Evolutionary conservation across 2,797 vertebrate species (phyloP).

Genomic region (Tragelaphus oryx): DNA sequence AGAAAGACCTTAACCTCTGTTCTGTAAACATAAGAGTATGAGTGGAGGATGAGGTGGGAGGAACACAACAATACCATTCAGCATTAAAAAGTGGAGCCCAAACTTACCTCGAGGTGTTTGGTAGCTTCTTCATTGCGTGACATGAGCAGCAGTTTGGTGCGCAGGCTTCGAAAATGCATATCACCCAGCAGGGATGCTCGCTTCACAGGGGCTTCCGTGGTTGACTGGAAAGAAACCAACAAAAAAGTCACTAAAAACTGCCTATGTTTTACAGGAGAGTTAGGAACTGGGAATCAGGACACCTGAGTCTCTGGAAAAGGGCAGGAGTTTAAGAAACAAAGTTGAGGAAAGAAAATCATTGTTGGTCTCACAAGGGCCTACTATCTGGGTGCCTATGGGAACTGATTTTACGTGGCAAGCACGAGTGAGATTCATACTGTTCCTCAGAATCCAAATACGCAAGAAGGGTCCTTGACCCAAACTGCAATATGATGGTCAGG

Average conservation of each 20-base stretch:
- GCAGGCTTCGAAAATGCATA: constrained; percentile 95
- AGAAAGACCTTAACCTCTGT: background rate
- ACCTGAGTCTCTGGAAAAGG: background rate
- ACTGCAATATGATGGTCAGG: background rate
- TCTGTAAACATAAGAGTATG: background rate
- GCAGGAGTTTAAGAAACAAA: background rate
- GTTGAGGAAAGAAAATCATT: background rate
- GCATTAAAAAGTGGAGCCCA: background rate
- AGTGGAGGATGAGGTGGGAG: background rate
- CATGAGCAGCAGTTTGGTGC: constrained; percentile 93
- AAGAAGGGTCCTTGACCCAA: background rate
- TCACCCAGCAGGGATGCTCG: constrained; percentile 90
- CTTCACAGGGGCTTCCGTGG: constrained; percentile 90
- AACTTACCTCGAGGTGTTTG: constrained; percentile 91
- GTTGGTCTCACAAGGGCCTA: background rate
- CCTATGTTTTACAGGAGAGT: background rate
- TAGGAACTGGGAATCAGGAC: background rate
- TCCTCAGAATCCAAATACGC: constrained; percentile 14
- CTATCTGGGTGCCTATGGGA: background rate
- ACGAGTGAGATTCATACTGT: background rate
- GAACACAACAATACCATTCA: background rate
- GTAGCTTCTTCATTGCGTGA: constrained; percentile 93
- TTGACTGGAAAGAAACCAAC: constrained; percentile 82
- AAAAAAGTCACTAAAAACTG: constrained; percentile 18
- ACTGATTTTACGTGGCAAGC: background rate